Percentiles rank a stretch among this genome's conserved stretches.
Conservation (phyloP, 2,113 vertebrate genomes). For the Oreochromis niloticus region DNA sequence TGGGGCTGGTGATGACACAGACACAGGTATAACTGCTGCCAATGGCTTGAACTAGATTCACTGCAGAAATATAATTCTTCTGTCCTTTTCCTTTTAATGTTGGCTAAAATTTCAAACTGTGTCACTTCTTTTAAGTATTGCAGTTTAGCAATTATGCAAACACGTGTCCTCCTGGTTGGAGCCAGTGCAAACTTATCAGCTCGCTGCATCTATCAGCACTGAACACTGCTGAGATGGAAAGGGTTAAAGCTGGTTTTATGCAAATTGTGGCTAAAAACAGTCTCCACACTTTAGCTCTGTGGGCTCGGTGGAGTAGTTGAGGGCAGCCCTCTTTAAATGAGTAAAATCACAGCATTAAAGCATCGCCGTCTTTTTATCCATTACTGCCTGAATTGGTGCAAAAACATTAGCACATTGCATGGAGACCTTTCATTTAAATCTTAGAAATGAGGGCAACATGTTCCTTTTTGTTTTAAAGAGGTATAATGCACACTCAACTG, state of each 20-base stretch:
- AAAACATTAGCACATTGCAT: not conserved
- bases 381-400: not conserved
- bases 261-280: not conserved
- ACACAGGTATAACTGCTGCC: not conserved
- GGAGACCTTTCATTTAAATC: not conserved
- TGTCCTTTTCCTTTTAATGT: not conserved
- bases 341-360: not conserved
- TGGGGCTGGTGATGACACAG: not conserved
- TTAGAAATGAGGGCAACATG: not conserved
- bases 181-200: not conserved
- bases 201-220: not conserved
- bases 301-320: not conserved
- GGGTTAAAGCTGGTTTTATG: not conserved
- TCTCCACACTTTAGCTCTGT: not conserved
- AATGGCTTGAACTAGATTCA: not conserved
- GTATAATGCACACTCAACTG: not conserved
- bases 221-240: not conserved
- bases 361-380: not conserved
- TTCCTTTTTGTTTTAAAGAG: not conserved
- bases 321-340: not conserved
- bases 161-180: not conserved
- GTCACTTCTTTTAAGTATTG: not conserved
- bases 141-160: not conserved
- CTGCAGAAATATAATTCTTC: not conserved
- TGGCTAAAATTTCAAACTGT: not conserved